Evolutionary conservation across 2,888 invertebrate species (phyloP).

Genomic region (Galeopsomyia nigrocyanea): DNA sequence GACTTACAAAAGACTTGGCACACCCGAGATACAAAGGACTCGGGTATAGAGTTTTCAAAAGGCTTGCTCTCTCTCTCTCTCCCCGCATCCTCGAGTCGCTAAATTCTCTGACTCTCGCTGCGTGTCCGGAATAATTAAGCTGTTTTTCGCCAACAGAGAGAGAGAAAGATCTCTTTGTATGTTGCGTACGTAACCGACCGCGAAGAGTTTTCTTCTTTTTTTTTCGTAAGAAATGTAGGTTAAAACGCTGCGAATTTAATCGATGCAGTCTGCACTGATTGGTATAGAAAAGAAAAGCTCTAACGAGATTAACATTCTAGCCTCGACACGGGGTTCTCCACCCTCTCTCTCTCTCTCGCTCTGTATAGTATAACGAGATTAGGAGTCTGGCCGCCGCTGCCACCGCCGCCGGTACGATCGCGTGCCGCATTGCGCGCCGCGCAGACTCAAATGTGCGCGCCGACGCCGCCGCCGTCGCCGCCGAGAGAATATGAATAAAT

Average conservation of each 20-base stretch:
- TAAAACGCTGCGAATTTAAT: constrained; percentile 32
- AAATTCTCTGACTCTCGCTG: too few species aligned
- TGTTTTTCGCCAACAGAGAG: too few species aligned
- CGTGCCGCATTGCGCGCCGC: constrained; percentile 66
- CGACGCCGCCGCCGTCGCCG: constrained; percentile 35
- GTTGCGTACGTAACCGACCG: too few species aligned
- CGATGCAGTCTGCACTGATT: constrained; percentile 19
- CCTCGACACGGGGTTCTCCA: constrained; percentile 27
- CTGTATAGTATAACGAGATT: constrained; percentile 37
- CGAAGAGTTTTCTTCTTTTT: too few species aligned
- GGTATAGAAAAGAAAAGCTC: neutral
- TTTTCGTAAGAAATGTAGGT: constrained; percentile 7
- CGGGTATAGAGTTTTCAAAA: too few species aligned
- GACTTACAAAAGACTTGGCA: too few species aligned
- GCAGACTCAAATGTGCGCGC: constrained; percentile 58
- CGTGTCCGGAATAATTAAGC: too few species aligned
- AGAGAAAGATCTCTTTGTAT: too few species aligned
- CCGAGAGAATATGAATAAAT: constrained; percentile 44
- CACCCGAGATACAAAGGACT: too few species aligned
- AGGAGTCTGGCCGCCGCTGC: constrained; percentile 30
- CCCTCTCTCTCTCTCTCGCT: constrained; percentile 12
- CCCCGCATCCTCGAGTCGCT: too few species aligned
- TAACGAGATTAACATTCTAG: constrained; percentile 39
- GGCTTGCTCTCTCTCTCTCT: too few species aligned
- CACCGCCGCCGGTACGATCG: constrained; percentile 52